phyloP scores from a whole-genome alignment of 2,113 vertebrate species.

The Mus musculus region GRCm39 chr14:28644501-28645000 shows the following conservation, averaged over 20 bases:
- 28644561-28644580: neutral
- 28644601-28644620: neutral
- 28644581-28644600: neutral
- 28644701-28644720: neutral
- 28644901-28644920: neutral
- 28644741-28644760: neutral
- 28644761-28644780: neutral
- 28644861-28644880: neutral
- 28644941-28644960: too few species aligned
- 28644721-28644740: neutral
- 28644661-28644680: neutral
- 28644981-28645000: neutral
- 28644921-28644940: accelerated
- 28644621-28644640: neutral
- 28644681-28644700: neutral
- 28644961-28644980: neutral
- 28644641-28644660: neutral
- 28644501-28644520: neutral
- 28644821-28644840: neutral
- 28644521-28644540: neutral
- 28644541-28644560: neutral
- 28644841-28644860: neutral
- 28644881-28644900: neutral
- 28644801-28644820: neutral
- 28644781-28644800: neutral